Conservation (phyloP, 2,113 vertebrate species). For the Ovis aries region ARS-UI_Ramb_v3.0 NC_056073.1:11631001-11631500, state of each 20-base stretch:
- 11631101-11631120: background rate
- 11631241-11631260: background rate
- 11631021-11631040: background rate
- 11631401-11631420: background rate
- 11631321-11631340: background rate
- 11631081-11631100: background rate
- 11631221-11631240: background rate
- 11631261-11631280: background rate
- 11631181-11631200: background rate
- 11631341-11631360: background rate
- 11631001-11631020: background rate
- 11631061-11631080: background rate
- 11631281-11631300: background rate
- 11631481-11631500: background rate
- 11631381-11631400: background rate
- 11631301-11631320: fast-evolving
- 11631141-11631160: background rate
- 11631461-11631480: background rate
- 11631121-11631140: background rate
- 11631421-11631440: background rate
- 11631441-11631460: background rate
- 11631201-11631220: background rate
- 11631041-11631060: background rate
- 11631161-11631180: background rate
- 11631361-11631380: background rate